Evolutionary conservation across 2,888 invertebrate species (phyloP), one percentile per base, ranked within the genome.

Genomic region (Caenorhabditis imperialis): DNA sequence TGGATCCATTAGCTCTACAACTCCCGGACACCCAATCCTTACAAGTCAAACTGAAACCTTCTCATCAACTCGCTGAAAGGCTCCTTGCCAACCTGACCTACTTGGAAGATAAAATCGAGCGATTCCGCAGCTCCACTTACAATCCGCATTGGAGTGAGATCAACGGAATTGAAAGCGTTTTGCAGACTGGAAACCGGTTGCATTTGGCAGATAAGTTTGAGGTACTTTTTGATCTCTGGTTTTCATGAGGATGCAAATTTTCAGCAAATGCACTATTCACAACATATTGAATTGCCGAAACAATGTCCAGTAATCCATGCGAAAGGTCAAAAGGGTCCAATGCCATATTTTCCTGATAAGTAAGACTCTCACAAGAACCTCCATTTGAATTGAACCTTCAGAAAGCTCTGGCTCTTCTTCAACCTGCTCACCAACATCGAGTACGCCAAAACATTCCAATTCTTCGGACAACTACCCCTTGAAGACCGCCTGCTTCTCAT

Each of bases 361-460:
- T n/a, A n/a, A n/a, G n/a, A n/a, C n/a, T n/a, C n/a, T n/a, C n/a
- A n/a, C n/a, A n/a, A n/a, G n/a, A n/a, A n/a, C n/a, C n/a, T n/a
- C n/a, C n/a, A n/a, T n/a, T n/a, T n/a, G n/a, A n/a, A n/a, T n/a
- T n/a, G n/a, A n/a, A n/a, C 23, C 25, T 44, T 42, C 62, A 53
- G 63, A 38, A 65, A 63, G 30, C 33, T 48, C 10, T 65, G 72
- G 65, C 37, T 73, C 14, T 54, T 45, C 20, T 65, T 44, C 20
- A 55, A 65, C 42, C 22, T 73, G 35, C 10, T 72, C 35, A 35
- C 72, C 1, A 73, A 38, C 6, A 37, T 73, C 3, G 72, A 73
- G n/a, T 73, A 73, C 23, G 58, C 54, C 1, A 73, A 73, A 18
- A 73, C 72, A 0, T 73, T 73, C 44, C 27, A 35, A 33, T 73